phyloP scores from a whole-genome alignment of 2,113 vertebrate genomes.

The Dasypus novemcinctus region DNA sequence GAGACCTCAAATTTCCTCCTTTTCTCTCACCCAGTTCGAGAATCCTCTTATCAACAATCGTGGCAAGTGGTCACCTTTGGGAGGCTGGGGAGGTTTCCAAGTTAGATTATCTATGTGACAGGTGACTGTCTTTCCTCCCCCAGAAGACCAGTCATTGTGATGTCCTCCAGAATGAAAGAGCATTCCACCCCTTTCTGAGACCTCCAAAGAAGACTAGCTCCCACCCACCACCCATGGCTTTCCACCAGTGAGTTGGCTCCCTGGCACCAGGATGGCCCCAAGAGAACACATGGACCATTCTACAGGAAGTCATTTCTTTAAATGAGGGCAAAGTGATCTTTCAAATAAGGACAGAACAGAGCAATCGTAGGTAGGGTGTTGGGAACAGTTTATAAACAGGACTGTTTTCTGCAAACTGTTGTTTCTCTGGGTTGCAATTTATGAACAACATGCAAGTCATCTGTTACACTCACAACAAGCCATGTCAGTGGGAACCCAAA shows the following conservation, averaged over 20 bases:
- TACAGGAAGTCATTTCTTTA: background rate
- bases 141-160: background rate
- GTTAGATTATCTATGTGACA: background rate
- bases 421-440: background rate
- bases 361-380: background rate
- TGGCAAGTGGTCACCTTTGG: background rate
- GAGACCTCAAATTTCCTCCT: background rate
- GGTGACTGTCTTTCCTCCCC: background rate
- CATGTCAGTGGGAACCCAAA: background rate
- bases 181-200: background rate
- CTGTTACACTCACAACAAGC: background rate
- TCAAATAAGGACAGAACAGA: slow-evolving; percentile 4
- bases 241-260: background rate
- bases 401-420: background rate
- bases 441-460: background rate
- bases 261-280: background rate
- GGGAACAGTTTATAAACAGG: background rate
- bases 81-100: background rate
- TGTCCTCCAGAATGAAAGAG: background rate
- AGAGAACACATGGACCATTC: background rate
- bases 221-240: background rate
- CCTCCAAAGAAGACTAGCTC: background rate
- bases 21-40: slow-evolving; percentile 8
- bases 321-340: background rate
- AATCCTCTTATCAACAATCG: slow-evolving; percentile 16